Base-by-base conservation (phyloP, 1,140 invertebrate genomes). In the Pristionchus pacificus region DNA sequence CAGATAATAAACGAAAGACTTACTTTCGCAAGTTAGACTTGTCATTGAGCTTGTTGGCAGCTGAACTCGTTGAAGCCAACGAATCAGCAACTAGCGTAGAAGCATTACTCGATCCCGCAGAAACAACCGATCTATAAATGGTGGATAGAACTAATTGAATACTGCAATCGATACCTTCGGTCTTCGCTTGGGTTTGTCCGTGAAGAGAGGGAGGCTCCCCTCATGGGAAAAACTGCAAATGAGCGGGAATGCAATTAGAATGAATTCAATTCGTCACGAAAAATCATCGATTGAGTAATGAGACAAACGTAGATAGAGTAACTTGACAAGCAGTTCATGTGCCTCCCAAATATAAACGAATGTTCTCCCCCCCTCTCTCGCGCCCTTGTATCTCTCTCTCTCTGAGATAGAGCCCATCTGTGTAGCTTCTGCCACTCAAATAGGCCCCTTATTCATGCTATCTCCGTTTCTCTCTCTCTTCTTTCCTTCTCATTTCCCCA, bases 81-180 rank as follows among this genome's bases (percentile, higher is more conserved):
- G 49, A 58, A 19, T 65, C 62, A 2, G 62, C 19, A 1, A 62
- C 32, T 1, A 71, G 24, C 6, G 70, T 71, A 14, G 70, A 71
- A 13, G 70, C 70, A 28, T 57, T 60, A 33, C 70, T 67, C 1
- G 70, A 72, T 49, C 65, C 57, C 1, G 63, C 70, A 0, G 63
- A 66, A 13, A 66, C 64, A 24, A 72, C 70, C 1, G 63, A 66
- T 61, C 63, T 66, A 49, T 19, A 49, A 10, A 49, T 6, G 19
- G 6, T 49, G 6, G 6, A 49, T 10, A 49, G 19, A 19, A 49
- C 6, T 49, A 49, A 49, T 49, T 49, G 6, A 10, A 49, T 49
- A 49, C 38, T 10, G 38, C 19, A 10, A 6, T 49, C 38, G 19
- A 10, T 49, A 6, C 6, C 19, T 19, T 49, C 6, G 19, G 38